Evolutionary conservation across 2,888 invertebrate genomes (phyloP).

Genomic region (Bursaphelenchus okinawaensis): DNA sequence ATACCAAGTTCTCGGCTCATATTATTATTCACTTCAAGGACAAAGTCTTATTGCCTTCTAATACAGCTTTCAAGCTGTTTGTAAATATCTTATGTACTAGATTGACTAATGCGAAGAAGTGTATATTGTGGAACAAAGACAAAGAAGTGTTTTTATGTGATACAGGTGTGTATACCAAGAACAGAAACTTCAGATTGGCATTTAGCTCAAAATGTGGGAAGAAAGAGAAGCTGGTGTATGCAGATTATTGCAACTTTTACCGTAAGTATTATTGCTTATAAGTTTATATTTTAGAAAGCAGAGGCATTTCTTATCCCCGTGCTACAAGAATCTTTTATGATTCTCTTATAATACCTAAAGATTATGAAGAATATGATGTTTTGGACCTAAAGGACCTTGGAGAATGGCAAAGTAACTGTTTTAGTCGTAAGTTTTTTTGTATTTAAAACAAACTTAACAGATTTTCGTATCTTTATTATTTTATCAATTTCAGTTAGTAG

Average conservation of each 20-base stretch:
- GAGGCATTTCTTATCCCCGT: conserved; percentile 2
- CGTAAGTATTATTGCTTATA: conserved; percentile 14
- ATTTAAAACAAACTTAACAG: too few relatives aligned
- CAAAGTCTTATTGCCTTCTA: conserved; percentile 16
- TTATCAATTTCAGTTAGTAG: neutral
- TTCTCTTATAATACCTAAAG: conserved; percentile 26
- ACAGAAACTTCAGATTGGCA: conserved; percentile 37
- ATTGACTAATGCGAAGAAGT: conserved; percentile 12
- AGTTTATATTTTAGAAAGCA: conserved; percentile 17
- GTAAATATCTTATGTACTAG: conserved; percentile 14
- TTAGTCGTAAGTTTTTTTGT: neutral
- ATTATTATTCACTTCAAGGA: conserved; percentile 37
- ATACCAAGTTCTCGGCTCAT: conserved; percentile 34
- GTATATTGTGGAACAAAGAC: conserved; percentile 19
- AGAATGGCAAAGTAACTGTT: neutral
- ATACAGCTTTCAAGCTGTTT: conserved; percentile 23
- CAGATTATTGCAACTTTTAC: conserved; percentile 37
- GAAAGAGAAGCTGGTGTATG: conserved; percentile 19
- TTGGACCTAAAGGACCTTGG: neutral
- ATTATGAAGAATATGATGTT: conserved; percentile 20
- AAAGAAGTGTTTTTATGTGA: conserved; percentile 27
- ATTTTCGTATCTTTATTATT: too few relatives aligned
- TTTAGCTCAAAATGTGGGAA: conserved; percentile 39
- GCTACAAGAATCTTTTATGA: conserved; percentile 26
- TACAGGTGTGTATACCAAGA: conserved; percentile 33